These are phyloP conservation scores for Cinclus cinclus DNA, from an alignment of 2,113 vertebrate species.

Conservation along the genomic window DNA sequence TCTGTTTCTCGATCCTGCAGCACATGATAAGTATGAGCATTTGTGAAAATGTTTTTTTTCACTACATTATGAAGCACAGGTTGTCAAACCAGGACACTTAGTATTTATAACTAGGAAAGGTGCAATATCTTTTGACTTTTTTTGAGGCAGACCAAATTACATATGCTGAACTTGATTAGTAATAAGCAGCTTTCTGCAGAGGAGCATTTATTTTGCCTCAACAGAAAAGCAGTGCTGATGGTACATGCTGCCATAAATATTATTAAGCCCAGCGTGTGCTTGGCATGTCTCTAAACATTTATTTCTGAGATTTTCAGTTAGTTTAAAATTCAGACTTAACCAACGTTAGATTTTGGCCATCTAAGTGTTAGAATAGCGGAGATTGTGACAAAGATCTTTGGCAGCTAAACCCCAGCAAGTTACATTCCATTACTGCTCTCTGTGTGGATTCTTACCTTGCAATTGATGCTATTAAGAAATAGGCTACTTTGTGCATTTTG, in stretches of 20 bases:
- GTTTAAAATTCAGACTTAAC: background rate
- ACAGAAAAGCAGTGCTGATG: background rate
- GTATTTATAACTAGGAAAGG: background rate
- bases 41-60: background rate
- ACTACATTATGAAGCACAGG: background rate
- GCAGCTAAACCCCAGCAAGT: background rate
- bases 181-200: background rate
- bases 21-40: conserved; percentile 63
- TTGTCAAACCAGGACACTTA: background rate
- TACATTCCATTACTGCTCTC: background rate
- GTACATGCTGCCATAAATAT: background rate
- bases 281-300: background rate
- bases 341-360: background rate
- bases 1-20: conserved; percentile 91
- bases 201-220: background rate
- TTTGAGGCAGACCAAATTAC: background rate
- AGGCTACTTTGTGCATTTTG: background rate
- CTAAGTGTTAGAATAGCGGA: background rate
- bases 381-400: background rate
- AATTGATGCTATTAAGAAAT: background rate
- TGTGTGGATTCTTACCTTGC: background rate
- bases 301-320: background rate
- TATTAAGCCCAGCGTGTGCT: background rate
- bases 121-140: background rate
- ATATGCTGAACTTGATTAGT: background rate